These are phyloP conservation scores for Aplysina aerophoba DNA, from an alignment of 37 sponge, comb jelly and placozoan species.

Conservation along the genomic window DNA sequence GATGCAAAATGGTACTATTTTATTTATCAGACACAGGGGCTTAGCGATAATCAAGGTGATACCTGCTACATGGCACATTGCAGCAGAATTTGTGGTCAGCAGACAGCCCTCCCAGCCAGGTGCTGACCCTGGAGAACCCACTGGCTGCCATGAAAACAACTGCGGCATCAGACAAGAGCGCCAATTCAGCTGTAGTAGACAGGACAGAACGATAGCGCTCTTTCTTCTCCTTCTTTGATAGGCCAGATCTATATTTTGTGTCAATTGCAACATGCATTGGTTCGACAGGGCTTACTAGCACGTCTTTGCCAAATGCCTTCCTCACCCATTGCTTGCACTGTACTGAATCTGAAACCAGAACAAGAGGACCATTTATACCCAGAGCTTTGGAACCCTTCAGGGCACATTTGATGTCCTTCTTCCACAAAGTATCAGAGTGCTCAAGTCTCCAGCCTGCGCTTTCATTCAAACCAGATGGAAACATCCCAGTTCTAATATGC, in stretches of 20 bases:
- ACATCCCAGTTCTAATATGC: slow-evolving; percentile 18
- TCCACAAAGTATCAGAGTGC: neutral
- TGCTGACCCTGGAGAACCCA: neutral
- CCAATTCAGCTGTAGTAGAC: neutral
- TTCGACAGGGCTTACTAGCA: neutral
- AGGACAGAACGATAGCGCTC: neutral
- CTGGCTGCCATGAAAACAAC: slow-evolving; percentile 4
- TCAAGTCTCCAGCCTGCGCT: neutral
- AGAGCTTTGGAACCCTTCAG: neutral
- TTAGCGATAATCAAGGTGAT: too few species aligned
- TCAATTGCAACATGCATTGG: neutral
- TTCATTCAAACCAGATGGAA: neutral
- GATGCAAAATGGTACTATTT: too few species aligned
- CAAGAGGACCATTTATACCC: neutral
- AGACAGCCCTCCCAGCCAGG: neutral
- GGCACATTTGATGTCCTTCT: neutral
- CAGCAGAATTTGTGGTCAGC: too few species aligned
- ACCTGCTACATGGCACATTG: too few species aligned
- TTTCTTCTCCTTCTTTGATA: neutral
- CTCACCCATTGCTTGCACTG: slow-evolving; percentile 11
- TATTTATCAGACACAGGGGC: too few species aligned
- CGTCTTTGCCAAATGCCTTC: neutral
- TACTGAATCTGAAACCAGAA: neutral
- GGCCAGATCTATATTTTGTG: neutral
- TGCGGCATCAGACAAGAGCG: neutral